Conservation (phyloP, 2,888 invertebrate genomes). For the Acanthococcus lagerstroemiae region DNA sequence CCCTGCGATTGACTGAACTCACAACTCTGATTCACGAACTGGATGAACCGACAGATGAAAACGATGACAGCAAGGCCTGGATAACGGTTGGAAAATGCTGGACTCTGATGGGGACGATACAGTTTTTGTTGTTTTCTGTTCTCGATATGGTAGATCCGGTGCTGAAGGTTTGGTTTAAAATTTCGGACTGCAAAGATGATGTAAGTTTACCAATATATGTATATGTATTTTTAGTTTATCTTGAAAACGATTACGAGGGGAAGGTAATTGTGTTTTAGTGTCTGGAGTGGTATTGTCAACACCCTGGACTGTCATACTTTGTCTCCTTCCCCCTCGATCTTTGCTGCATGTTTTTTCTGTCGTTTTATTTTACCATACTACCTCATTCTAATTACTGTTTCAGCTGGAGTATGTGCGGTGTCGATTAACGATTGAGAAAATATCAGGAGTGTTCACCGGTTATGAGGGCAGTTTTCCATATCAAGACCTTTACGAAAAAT, state of each 20-base stretch:
- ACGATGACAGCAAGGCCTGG: constrained; percentile 29
- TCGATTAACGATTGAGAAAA: constrained; percentile 4
- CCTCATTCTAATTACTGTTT: background rate
- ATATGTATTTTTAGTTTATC: too few relatives aligned
- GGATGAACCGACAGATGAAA: too few relatives aligned
- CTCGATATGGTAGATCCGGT: constrained; percentile 72
- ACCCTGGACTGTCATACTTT: too few relatives aligned
- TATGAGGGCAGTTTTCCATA: constrained; percentile 13
- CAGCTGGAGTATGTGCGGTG: constrained; percentile 13
- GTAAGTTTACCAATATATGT: too few relatives aligned
- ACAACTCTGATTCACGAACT: background rate
- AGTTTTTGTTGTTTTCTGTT: constrained; percentile 50
- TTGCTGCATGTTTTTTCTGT: background rate
- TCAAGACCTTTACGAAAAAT: constrained; percentile 9
- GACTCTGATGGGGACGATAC: constrained; percentile 47
- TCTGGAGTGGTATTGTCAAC: too few relatives aligned
- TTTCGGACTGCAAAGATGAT: constrained; percentile 59
- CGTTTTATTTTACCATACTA: background rate
- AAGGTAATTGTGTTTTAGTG: too few relatives aligned
- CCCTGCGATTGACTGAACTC: background rate
- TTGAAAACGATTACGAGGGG: too few relatives aligned
- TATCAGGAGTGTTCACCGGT: constrained; percentile 8
- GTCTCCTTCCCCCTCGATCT: too few relatives aligned
- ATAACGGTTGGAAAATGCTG: constrained; percentile 36
- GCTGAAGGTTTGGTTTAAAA: constrained; percentile 62